Conservation (phyloP, 1,140 invertebrate species). For the Pissodes strobi region DNA sequence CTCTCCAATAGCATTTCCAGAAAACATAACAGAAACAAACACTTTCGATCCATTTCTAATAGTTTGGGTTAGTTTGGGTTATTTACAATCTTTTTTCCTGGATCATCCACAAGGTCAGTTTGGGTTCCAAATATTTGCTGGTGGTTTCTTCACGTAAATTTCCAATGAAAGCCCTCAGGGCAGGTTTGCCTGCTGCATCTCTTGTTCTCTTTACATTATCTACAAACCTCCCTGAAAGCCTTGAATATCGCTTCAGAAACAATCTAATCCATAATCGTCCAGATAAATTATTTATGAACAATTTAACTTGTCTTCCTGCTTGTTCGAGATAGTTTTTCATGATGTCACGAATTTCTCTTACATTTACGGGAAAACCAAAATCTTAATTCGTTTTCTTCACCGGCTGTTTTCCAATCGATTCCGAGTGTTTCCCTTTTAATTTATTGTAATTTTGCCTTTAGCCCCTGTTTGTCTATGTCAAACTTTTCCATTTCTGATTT, state of each 20-base stretch:
- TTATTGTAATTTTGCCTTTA: not conserved
- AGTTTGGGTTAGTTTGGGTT: too few species aligned
- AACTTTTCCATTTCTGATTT: not conserved
- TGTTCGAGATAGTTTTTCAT: constrained; percentile 6
- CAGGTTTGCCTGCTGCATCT: not conserved
- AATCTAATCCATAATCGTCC: constrained; percentile 4
- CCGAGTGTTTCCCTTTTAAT: not conserved
- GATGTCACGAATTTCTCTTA: not conserved
- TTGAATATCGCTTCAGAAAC: not conserved
- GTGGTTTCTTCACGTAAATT: too few species aligned
- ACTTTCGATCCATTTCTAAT: too few species aligned
- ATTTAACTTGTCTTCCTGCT: not conserved
- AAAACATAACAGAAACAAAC: too few species aligned
- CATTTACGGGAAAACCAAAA: constrained; percentile 1
- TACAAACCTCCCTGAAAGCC: not conserved
- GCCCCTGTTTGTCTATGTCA: not conserved
- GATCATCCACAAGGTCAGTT: too few species aligned
- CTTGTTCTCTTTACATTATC: constrained; percentile 11
- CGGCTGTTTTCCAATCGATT: not conserved
- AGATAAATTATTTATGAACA: constrained; percentile 21
- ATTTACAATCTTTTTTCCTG: too few species aligned
- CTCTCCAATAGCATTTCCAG: too few species aligned
- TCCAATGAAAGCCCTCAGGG: too few species aligned
- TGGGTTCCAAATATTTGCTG: constrained; percentile 12
- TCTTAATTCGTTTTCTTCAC: not conserved